phyloP scores from a whole-genome alignment of 1,140 invertebrate species.

The Tyrophagus putrescentiae region DNA sequence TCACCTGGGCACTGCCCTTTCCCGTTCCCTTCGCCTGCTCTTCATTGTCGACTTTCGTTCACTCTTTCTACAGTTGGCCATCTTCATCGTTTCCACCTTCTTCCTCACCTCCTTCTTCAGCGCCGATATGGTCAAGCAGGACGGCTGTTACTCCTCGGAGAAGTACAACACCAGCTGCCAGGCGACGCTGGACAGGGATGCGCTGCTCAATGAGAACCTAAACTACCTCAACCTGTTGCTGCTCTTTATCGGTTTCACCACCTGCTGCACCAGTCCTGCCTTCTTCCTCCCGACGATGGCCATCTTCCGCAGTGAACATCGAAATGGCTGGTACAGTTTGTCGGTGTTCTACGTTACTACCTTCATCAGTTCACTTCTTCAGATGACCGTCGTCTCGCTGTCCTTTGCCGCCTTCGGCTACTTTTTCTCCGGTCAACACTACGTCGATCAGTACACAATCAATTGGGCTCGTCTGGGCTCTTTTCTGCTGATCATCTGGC shows the following conservation, averaged over 20 bases:
- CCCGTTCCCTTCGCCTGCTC: background rate
- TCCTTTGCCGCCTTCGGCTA: background rate
- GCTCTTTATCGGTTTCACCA: background rate
- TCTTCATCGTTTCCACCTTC: background rate
- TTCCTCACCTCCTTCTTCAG: background rate
- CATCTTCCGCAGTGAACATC: constrained; percentile 14
- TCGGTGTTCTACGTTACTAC: background rate
- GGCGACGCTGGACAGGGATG: background rate
- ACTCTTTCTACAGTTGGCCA: background rate
- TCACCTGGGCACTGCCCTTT: background rate
- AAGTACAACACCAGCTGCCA: background rate
- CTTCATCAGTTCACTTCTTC: background rate
- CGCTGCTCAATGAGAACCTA: background rate
- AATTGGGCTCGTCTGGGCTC: constrained; percentile 8
- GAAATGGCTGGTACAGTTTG: constrained; percentile 4
- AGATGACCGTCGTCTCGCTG: background rate
- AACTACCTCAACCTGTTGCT: constrained; percentile 3
- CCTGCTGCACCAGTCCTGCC: background rate
- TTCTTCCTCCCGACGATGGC: background rate
- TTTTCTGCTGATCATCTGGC: background rate
- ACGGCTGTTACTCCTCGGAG: background rate
- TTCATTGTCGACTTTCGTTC: background rate
- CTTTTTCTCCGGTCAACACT: background rate
- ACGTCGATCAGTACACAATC: background rate
- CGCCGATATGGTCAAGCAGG: background rate